Percentiles rank a stretch among this genome's conserved stretches.
Evolutionary conservation across 2,888 invertebrate species (phyloP).

Genomic region (Steinernema carpocapsae): DNA sequence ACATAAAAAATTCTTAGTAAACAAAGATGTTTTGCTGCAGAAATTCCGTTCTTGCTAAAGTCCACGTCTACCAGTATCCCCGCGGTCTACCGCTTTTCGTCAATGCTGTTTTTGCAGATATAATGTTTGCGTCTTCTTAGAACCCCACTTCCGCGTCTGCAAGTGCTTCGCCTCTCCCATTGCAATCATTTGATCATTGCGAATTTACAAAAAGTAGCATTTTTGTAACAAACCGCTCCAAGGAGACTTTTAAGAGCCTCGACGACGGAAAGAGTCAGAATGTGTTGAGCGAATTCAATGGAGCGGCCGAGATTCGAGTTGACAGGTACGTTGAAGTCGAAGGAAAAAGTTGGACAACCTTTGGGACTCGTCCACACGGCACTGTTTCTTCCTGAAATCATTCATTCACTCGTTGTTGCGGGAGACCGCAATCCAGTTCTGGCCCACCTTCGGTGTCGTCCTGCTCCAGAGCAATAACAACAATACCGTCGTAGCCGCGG

Average conservation of each 20-base stretch:
- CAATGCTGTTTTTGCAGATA: too few species aligned
- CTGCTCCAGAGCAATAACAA: slow-evolving; percentile 65
- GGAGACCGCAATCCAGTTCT: background rate
- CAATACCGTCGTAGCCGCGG: slow-evolving; percentile 55
- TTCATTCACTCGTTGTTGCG: slow-evolving; percentile 13
- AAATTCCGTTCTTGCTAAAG: too few species aligned
- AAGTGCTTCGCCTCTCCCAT: too few species aligned
- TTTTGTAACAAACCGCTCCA: slow-evolving; percentile 25
- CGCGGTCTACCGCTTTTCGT: too few species aligned
- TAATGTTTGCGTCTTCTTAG: too few species aligned
- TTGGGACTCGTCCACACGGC: slow-evolving; percentile 87
- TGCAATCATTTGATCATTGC: background rate
- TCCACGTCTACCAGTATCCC: too few species aligned
- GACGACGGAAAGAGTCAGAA: slow-evolving; percentile 83
- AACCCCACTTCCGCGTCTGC: too few species aligned
- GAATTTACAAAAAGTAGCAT: too few species aligned
- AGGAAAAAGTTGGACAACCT: slow-evolving; percentile 87
- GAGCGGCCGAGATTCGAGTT: slow-evolving; percentile 74
- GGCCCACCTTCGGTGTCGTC: slow-evolving; percentile 10
- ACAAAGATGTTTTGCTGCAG: too few species aligned
- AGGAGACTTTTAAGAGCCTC: slow-evolving; percentile 77
- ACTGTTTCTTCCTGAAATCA: slow-evolving; percentile 76
- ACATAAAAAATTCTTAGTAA: too few species aligned
- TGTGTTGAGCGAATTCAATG: slow-evolving; percentile 83
- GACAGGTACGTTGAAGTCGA: slow-evolving; percentile 72